Evolutionary conservation across 2,113 vertebrate species (phyloP).

Genomic region (Ceyx cyanopectus): DNA sequence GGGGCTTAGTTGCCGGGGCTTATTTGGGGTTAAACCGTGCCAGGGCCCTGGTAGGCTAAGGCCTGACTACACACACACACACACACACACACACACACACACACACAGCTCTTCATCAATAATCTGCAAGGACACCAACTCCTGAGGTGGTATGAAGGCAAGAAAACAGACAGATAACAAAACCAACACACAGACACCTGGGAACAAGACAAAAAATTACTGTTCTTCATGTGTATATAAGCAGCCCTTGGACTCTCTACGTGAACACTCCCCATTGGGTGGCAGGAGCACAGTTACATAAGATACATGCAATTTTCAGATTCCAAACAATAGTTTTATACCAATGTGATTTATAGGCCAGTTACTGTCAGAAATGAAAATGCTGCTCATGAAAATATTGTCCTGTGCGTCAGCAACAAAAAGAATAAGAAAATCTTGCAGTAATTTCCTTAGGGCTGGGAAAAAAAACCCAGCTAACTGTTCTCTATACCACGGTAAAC

Average conservation of each 20-base stretch:
- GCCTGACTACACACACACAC: neutral
- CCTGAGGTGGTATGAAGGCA: fast-evolving
- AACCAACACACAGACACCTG: neutral
- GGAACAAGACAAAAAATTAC: neutral
- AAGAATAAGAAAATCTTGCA: neutral
- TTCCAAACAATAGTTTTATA: neutral
- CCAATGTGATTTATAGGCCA: slow-evolving; percentile 16
- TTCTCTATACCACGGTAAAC: neutral
- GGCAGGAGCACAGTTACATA: neutral
- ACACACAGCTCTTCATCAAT: neutral
- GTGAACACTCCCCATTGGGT: neutral
- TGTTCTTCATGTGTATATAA: neutral
- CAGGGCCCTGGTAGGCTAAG: neutral
- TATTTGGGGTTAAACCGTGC: neutral
- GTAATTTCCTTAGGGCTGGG: neutral
- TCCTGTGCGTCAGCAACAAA: slow-evolving; percentile 20
- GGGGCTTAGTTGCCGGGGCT: too few relatives aligned
- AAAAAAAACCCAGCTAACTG: neutral
- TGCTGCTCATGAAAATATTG: neutral
- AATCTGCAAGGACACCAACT: neutral
- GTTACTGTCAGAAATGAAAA: slow-evolving; percentile 23
- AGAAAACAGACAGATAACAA: neutral
- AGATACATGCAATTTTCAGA: neutral
- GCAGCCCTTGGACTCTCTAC: neutral
- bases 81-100: too few relatives aligned